Base-by-base conservation (phyloP, 2,113 vertebrate genomes). In the Labeo catla region DNA sequence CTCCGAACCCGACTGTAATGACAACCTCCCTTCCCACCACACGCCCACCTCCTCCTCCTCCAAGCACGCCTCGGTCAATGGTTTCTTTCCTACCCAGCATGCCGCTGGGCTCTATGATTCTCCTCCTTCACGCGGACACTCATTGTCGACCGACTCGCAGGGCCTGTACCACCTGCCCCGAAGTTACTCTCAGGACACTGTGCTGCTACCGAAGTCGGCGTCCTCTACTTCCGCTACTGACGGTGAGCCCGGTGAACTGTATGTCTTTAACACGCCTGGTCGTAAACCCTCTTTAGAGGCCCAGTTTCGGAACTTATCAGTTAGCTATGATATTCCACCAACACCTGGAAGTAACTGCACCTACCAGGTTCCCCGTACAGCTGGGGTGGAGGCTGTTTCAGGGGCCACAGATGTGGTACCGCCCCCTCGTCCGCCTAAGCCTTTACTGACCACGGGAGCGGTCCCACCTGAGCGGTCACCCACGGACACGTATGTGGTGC, bases 1-100 rank as follows among this genome's bases (percentile, higher is more conserved):
- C 73, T 98, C 97, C 45, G 98, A 99, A 93, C 98, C 98, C 76
- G 98, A 99, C 96, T 98, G 97, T 94, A 99, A 98, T 13, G 98
- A 98, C 93, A 98, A 98, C 73, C 93, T 98, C 88, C 96, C 97
- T 76, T 94, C 94, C 76, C 98, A 97, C 91, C 97, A 96, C 93
- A 95, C 91, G 8, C 94, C 96, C 1, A 95, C 94, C 0, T 92
- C 93, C 57, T 96, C 95, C 73, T 93, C 92, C 4, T 93, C 94
- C 88, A 98, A 96, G 89, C 96, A 96, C 9, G 90, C 94, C 61
- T 94, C 94, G 0, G 93, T 97, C 92, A 99, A 99, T 11, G 98
- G 98, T 91, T 97, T 97, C 91, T 97, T 98, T 89, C 94, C 94
- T 90, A 49, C 92, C 93, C 88, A 83, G 12, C 88, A 87, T 43